A percentile compares a stretch with the other conserved stretches of the same genome.
These are phyloP conservation scores for Tribolium madens DNA, from an alignment of 1,140 invertebrate species.

Conservation along the genomic window DNA sequence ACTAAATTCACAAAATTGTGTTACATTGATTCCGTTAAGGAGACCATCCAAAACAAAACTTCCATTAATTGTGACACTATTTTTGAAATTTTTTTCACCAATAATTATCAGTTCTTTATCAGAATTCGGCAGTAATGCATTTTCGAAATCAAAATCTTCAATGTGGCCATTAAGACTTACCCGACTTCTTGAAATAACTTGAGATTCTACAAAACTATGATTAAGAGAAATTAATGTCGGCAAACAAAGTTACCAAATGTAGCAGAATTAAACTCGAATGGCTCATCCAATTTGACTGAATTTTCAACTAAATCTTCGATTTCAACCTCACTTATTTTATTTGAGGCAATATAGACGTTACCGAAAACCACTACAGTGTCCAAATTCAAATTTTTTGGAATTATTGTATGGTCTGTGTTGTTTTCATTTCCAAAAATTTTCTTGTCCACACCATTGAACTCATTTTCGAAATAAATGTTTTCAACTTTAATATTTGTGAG, in stretches of 20 bases:
- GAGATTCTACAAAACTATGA: conserved; percentile 7
- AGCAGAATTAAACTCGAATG: conserved; percentile 60
- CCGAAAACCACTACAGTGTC: conserved; percentile 59
- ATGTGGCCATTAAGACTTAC: conserved; percentile 56
- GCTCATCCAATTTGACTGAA: conserved; percentile 65
- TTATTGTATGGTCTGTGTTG: conserved; percentile 47
- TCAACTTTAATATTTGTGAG: conserved; percentile 31
- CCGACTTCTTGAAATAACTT: conserved; percentile 15
- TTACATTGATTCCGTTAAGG: conserved; percentile 54
- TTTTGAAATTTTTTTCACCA: conserved; percentile 54
- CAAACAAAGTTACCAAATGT: conserved; percentile 63
- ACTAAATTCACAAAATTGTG: conserved; percentile 50
- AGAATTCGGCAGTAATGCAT: conserved; percentile 49
- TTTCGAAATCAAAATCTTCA: conserved; percentile 60
- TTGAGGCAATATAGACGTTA: conserved; percentile 57
- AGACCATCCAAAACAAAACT: conserved; percentile 46
- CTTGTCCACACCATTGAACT: conserved; percentile 45
- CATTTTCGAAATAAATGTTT: conserved; percentile 52
- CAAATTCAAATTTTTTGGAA: conserved; percentile 59
- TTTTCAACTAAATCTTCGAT: conserved; percentile 61
- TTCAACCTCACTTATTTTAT: conserved; percentile 63
- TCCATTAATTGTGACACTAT: conserved; percentile 54
- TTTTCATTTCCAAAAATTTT: conserved; percentile 44
- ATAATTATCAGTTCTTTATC: conserved; percentile 36
- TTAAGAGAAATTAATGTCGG: background rate